phyloP scores from a whole-genome alignment of 2,113 vertebrate species.

The Crotalus tigris region DNA sequence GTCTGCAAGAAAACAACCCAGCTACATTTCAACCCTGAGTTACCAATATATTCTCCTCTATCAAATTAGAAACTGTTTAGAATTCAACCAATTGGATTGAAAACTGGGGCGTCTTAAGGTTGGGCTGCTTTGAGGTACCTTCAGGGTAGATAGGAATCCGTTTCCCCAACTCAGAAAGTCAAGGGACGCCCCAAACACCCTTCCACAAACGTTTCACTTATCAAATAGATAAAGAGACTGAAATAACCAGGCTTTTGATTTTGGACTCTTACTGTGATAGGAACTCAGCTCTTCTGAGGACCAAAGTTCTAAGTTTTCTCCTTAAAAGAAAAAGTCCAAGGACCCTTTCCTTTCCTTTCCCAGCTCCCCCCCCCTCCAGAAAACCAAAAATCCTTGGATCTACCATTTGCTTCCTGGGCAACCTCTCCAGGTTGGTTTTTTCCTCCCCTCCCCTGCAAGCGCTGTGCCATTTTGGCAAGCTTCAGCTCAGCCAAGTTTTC shows the following conservation, averaged over 20 bases:
- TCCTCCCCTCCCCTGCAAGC: slow-evolving; percentile 37
- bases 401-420: slow-evolving; percentile 17
- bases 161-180: not conserved
- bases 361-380: slow-evolving; percentile 23
- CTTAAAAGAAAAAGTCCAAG: slow-evolving; percentile 1
- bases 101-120: not conserved
- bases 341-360: not conserved
- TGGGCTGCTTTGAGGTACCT: not conserved
- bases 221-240: not conserved
- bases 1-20: not conserved
- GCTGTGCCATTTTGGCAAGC: slow-evolving; percentile 57
- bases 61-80: not conserved
- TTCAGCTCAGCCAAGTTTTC: slow-evolving; percentile 54
- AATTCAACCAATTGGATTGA: not conserved
- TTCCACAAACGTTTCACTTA: not conserved
- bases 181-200: not conserved
- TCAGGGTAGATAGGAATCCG: not conserved
- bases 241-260: not conserved
- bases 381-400: slow-evolving; percentile 53
- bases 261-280: not conserved
- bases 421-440: slow-evolving; percentile 31
- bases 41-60: too few relatives aligned
- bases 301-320: not conserved
- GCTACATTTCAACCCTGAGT: not conserved
- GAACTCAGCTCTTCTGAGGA: slow-evolving; percentile 44